Evolutionary conservation across 2,888 invertebrate genomes (phyloP), one percentile per base, ranked within the genome.

Genomic region (Tetragonula carbonaria): DNA sequence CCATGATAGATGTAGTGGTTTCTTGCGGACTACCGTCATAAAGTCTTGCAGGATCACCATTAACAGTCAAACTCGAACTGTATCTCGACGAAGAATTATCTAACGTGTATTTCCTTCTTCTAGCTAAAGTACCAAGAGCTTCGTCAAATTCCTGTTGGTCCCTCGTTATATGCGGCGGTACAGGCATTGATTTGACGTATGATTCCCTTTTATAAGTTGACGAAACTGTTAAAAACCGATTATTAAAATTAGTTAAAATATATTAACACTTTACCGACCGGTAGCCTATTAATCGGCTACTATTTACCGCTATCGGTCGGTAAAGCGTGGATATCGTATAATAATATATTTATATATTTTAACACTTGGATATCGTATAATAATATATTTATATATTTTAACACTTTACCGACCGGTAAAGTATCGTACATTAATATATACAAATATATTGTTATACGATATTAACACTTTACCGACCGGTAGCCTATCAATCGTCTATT

Each of bases 101-200:
- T 57, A 92, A 84, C 14, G 93, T 93, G 78, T 93, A 92, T 82
- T 94, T 94, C 81, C 93, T 90, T 85, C 93, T 90, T 87, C 94
- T 92, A 21, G 92, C 90, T 53, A 94, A 79, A 23, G 94, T 94
- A 28, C 93, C 92, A 14, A 94, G 90, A 3, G 94, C 94, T 81
- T 93, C 93, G 78, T 94, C 91, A 63, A 94, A 94, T 73, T 94
- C 94, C 59, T 91, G 91, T n/a, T 93, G 93, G 80, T 94, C 93
- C 74, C 79, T 92, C 0, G 90, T 91, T 8, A 86, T 65, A 65
- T 90, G 87, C n/a, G 89, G 76, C 5, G 92, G 88, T 53, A 59
- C n/a, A 59, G 88, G 77, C 18, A 84, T 72, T 14, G 93, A 92
- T 79, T 87, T 91, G 23, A 89, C 86, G 38, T 84, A 90, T 21